Base-by-base conservation (phyloP, 2,797 vertebrate genomes). In the Ispidina lecontei region DNA sequence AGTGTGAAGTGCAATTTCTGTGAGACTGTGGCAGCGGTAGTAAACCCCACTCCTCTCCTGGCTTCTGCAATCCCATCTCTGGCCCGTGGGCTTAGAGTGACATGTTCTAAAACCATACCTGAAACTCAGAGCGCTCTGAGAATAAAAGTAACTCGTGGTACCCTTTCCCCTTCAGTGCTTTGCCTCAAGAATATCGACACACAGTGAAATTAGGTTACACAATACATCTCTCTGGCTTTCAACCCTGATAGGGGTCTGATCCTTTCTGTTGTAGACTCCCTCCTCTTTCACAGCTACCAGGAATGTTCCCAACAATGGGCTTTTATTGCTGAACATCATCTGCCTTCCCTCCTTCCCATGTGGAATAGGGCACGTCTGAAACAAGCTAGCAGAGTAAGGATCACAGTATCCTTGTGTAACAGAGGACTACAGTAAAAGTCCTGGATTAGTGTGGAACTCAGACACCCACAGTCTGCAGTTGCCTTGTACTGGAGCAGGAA, bases 61-160 rank as follows among this genome's bases (percentile, higher is more conserved):
- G 22, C 58, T 84, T 49, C 26, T 73, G 54, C 75, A 39, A 4
- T 62, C 29, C 35, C 18, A 7, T 26, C 54, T 84, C 62, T 59
- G 39, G 56, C 47, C 71, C 21, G 0, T 4, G 49, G 41, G 37
- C 64, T 5, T 10, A 55, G 20, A 84, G 23, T 16, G 25, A 55
- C 15, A 1, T 12, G 17, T 84, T 78, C 75, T 5, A 82, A 76
- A 51, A 74, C 60, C n/a, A 4, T 67, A 37, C 22, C 37, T 49
- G 58, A 55, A 82, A 73, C 16, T 76, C 22, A 1, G 67, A 86
- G 60, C 0, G 0, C 70, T 81, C 80, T 8, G 20, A 84, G 44
- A 95, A 95, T 94, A 96, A 95, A 94, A 31, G 19, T 28, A 64
- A 67, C n/a, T 86, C 31, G 0, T 28, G 52, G n/a, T 63, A 84